Conservation (phyloP, 2,113 vertebrate species). For the Serinus canaria region DNA sequence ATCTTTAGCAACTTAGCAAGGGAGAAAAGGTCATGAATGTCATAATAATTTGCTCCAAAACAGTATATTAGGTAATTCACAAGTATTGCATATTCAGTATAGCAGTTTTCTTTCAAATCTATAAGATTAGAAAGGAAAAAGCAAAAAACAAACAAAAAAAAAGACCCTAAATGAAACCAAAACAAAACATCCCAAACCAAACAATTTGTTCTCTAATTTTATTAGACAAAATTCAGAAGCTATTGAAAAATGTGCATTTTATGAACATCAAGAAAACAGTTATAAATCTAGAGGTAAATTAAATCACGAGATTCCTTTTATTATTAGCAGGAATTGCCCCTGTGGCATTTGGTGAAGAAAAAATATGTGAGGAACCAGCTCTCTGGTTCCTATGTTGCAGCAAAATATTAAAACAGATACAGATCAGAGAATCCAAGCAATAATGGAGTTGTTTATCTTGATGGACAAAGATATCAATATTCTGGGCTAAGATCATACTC, state of each 20-base stretch:
- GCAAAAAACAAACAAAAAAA: background rate
- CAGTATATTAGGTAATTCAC: background rate
- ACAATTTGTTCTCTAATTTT: background rate
- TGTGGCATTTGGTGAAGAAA: background rate
- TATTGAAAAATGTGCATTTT: background rate
- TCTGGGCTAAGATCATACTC: background rate
- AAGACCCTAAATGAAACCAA: background rate
- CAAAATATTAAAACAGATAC: background rate
- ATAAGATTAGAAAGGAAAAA: background rate
- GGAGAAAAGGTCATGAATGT: background rate
- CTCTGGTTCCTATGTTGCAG: background rate
- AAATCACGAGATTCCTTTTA: background rate
- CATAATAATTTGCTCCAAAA: background rate
- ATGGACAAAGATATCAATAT: background rate
- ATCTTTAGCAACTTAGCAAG: background rate
- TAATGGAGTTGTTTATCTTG: background rate
- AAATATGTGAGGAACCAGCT: background rate
- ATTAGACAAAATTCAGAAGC: background rate
- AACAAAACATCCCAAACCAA: fast-evolving
- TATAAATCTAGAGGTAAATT: background rate
- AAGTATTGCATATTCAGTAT: background rate
- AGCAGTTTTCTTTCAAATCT: background rate
- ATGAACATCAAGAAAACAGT: background rate
- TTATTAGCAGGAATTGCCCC: background rate
- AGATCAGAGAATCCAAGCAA: background rate